Percentiles rank a stretch among this genome's conserved stretches.
These are phyloP conservation scores for Mormyrops boulengeri DNA, from an alignment of 2,797 vertebrate species.

Conservation along the genomic window DNA sequence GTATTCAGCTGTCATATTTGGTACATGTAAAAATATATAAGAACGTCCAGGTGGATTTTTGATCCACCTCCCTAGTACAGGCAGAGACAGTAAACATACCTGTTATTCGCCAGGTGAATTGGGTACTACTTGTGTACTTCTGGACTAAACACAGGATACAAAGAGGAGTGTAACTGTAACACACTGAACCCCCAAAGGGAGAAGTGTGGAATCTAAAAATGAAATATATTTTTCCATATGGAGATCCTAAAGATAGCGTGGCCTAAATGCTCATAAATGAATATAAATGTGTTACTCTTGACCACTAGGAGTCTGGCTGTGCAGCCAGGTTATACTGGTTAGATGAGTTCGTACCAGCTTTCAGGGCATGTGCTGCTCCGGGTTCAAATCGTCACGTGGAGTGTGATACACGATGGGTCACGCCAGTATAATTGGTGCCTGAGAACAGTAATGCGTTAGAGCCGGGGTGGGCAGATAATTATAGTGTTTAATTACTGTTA, in stretches of 20 bases:
- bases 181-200: background rate
- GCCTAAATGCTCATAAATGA: background rate
- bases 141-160: background rate
- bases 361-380: background rate
- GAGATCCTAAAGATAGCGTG: background rate
- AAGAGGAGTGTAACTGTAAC: background rate
- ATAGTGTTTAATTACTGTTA: constrained; percentile 1
- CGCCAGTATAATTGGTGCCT: background rate
- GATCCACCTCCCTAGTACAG: background rate
- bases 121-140: background rate
- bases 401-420: background rate
- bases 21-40: background rate
- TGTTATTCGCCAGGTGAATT: background rate
- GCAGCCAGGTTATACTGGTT: background rate
- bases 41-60: background rate
- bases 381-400: background rate
- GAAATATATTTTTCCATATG: background rate
- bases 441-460: background rate
- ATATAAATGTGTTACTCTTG: background rate
- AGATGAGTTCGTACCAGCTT: background rate
- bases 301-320: background rate
- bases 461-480: background rate
- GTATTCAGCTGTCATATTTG: background rate
- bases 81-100: background rate
- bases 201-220: background rate